Evolutionary conservation across 2,888 invertebrate genomes (phyloP).

Genomic region (Bombyx huttoni): DNA sequence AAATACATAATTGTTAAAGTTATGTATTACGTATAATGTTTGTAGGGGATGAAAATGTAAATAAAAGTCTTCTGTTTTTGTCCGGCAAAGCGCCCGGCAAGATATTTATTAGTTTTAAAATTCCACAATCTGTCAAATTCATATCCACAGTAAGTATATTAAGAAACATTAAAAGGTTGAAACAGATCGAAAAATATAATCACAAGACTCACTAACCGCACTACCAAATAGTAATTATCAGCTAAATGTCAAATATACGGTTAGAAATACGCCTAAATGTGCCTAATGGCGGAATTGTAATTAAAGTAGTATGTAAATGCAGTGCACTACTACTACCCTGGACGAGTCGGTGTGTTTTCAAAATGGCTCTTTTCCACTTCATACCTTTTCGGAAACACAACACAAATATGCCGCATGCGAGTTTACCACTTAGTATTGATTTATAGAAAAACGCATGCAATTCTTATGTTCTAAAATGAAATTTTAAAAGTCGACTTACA

Average conservation of each 20-base stretch:
- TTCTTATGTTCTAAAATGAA: conserved; percentile 11
- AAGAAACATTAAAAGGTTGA: conserved; percentile 50
- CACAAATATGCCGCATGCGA: conserved; percentile 77
- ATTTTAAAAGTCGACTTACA: conserved; percentile 9
- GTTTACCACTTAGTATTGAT: conserved; percentile 10
- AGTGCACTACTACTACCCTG: conserved; percentile 58
- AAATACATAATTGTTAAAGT: conserved; percentile 2
- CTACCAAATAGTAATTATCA: conserved; percentile 36
- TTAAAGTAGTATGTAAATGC: conserved; percentile 43
- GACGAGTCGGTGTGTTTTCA: conserved; percentile 85
- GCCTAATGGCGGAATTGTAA: conserved; percentile 45
- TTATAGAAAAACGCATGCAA: conserved; percentile 8
- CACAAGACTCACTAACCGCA: conserved; percentile 52
- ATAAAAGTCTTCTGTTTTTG: conserved; percentile 28
- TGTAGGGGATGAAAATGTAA: conserved; percentile 9
- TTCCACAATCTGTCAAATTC: conserved; percentile 61
- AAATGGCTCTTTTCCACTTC: conserved; percentile 89
- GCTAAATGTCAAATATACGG: conserved; percentile 45
- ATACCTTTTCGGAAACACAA: conserved; percentile 89
- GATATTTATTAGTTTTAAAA: conserved; percentile 64
- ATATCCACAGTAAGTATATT: conserved; percentile 57
- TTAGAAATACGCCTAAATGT: conserved; percentile 42
- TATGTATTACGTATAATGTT: neutral
- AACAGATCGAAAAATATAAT: conserved; percentile 59
- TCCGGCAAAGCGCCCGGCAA: conserved; percentile 41